Evolutionary conservation across 1,140 invertebrate genomes (phyloP), one percentile per base, ranked within the genome.

Genomic region (Carposina sasakii): DNA sequence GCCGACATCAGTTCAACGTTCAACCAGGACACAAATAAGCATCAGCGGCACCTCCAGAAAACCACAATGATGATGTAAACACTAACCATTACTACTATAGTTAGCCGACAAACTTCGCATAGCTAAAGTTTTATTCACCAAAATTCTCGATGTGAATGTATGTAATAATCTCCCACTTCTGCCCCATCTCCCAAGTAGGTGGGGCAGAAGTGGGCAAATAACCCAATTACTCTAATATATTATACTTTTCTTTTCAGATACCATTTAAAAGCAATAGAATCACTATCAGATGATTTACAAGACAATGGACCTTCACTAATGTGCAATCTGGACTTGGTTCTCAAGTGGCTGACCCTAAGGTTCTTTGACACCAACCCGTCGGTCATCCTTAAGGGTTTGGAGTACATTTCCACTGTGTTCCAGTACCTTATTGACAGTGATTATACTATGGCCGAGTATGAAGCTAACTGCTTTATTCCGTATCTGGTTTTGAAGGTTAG

Each of bases 361-460:
- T 99, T 99, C 81, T 99, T 98, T 67, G 98, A 99, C 85, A 99
- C 98, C 8, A 99, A 99, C 87, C 97, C 98, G 15, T 97, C 96
- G 19, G 97, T 99, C 21, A 87, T 99, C 22, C 87, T 98, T 42
- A 97, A 97, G 88, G 95, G 94, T 34, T 84, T 99, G 40, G 97
- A 99, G 60, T 98, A 98, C 85, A 84, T 98, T 5, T 90, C 91
- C 46, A 79, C 88, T 23, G 91, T 98, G 15, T 98, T 99, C 74
- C 89, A 89, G 49, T 87, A 91, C 59, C 86, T 98, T 2, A 91
- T 92, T 16, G 90, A 93, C 31, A 88, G 91, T 46, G 90, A 93
- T 37, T 98, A 98, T 76, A 91, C 91, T 20, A 90, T 99, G 85
- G 87, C 91, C 1, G 97, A 99, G 57, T 91, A 91, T 66, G 98